These are phyloP conservation scores for Drosophila setifemur DNA, from an alignment of 1,140 invertebrate species.

Conservation along the genomic window DNA sequence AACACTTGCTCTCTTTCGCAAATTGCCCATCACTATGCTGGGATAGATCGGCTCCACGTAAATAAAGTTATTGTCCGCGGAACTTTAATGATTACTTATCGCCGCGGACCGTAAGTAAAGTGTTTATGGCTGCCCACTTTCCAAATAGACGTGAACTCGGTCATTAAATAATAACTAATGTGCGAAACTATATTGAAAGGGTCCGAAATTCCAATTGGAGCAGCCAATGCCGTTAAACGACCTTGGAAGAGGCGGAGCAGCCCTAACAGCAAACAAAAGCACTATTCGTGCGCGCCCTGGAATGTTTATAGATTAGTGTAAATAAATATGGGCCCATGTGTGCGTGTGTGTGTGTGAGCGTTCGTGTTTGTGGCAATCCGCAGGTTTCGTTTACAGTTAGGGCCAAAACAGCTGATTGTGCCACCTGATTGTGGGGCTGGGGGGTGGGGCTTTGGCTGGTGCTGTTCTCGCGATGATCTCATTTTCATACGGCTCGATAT, in stretches of 20 bases:
- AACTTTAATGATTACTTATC: slow-evolving; percentile 14
- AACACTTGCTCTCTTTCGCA: not conserved
- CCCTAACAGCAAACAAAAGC: slow-evolving; percentile 34
- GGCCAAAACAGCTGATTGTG: slow-evolving; percentile 48
- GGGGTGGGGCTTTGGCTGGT: slow-evolving; percentile 14
- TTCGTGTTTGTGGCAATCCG: not conserved
- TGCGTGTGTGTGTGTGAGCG: not conserved
- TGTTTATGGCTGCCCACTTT: slow-evolving; percentile 11
- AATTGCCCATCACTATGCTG: slow-evolving; percentile 4
- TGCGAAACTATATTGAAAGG: not conserved
- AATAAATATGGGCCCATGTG: slow-evolving; percentile 12
- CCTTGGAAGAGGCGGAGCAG: slow-evolving; percentile 46
- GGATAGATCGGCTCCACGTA: slow-evolving; percentile 30
- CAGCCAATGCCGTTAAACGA: slow-evolving; percentile 11
- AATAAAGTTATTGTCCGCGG: slow-evolving; percentile 23
- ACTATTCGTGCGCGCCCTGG: slow-evolving; percentile 2
- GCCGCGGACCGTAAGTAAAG: not conserved
- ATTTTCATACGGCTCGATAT: slow-evolving; percentile 26
- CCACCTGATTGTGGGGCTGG: slow-evolving; percentile 37
- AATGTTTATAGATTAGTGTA: slow-evolving; percentile 24
- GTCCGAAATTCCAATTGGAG: not conserved
- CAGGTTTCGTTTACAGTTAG: slow-evolving; percentile 16
- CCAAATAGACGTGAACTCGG: slow-evolving; percentile 5
- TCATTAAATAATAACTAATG: slow-evolving; percentile 13
- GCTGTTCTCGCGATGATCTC: slow-evolving; percentile 49